Evolutionary conservation across 2,888 invertebrate genomes (phyloP).

Genomic region (Hydraecia micacea): DNA sequence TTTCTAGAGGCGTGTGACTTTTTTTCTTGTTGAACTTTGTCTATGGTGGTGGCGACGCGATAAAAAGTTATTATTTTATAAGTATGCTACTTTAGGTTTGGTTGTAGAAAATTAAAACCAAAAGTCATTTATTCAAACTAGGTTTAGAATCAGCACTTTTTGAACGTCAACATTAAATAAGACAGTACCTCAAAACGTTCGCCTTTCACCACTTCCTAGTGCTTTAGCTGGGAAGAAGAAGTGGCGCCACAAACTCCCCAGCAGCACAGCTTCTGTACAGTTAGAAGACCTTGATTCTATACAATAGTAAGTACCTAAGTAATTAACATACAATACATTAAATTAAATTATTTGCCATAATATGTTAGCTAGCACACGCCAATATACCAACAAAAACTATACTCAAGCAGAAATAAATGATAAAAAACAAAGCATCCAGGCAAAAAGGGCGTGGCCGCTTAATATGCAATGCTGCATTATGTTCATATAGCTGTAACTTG

Average conservation of each 20-base stretch:
- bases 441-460: too few species aligned
- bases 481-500: too few species aligned
- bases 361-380: not conserved
- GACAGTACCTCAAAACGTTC: not conserved
- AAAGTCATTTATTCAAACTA: not conserved
- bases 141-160: not conserved
- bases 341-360: not conserved
- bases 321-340: not conserved
- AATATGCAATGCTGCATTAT: too few species aligned
- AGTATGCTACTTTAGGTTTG: not conserved
- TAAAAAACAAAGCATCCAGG: too few species aligned
- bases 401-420: too few species aligned
- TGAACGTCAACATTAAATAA: not conserved
- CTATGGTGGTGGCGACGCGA: not conserved
- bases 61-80: not conserved
- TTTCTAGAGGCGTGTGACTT: conserved; percentile 29
- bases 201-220: not conserved
- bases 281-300: not conserved
- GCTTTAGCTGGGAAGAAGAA: not conserved
- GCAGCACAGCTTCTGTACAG: not conserved
- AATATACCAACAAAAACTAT: too few species aligned
- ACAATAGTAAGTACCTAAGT: not conserved
- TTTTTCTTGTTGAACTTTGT: conserved; percentile 6
- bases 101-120: not conserved
- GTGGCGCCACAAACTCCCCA: not conserved